A percentile compares a stretch with the other conserved stretches of the same genome.
These are phyloP conservation scores for Sphaeramia orbicularis DNA, from an alignment of 2,797 vertebrate genomes.

Conservation along the genomic window DNA sequence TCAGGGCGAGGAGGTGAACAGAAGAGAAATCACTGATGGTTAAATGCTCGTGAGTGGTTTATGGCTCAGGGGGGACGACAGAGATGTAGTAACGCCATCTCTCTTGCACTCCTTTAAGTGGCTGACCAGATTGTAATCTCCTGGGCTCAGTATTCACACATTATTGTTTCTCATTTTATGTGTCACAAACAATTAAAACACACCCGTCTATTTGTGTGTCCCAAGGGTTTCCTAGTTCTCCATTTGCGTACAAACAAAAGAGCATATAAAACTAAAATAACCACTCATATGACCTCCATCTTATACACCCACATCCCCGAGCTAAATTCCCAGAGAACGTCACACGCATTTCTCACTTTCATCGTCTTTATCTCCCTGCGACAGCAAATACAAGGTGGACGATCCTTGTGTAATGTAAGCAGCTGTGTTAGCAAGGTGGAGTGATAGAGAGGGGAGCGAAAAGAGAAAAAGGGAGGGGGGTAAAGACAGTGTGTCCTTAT, in stretches of 20 bases:
- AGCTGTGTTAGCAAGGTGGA: conserved; percentile 67
- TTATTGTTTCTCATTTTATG: conserved; percentile 81
- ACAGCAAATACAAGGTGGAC: conserved; percentile 77
- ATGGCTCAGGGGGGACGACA: conserved; percentile 60
- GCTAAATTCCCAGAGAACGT: conserved; percentile 67
- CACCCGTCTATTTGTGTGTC: conserved; percentile 51
- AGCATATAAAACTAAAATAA: background rate
- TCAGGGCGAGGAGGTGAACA: conserved; percentile 65
- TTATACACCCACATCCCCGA: conserved; percentile 20
- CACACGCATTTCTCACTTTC: conserved; percentile 75
- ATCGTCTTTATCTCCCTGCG: conserved; percentile 74
- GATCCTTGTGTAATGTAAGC: conserved; percentile 70
- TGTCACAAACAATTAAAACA: conserved; percentile 73
- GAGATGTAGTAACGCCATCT: conserved; percentile 63
- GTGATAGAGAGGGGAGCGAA: conserved; percentile 54
- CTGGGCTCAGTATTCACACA: conserved; percentile 82
- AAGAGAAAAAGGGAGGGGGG: conserved; percentile 31
- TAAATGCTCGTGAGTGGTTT: conserved; percentile 71
- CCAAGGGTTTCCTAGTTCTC: conserved; percentile 14
- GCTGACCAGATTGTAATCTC: conserved; percentile 74
- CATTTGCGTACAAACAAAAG: conserved; percentile 28
- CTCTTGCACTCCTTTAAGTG: conserved; percentile 64
- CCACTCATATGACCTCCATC: conserved; percentile 7
- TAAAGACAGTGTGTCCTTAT: conserved; percentile 68
- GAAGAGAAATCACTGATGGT: conserved; percentile 68